A percentile compares a stretch with the other conserved stretches of the same genome.
Evolutionary conservation across 2,113 vertebrate genomes (phyloP).

Genomic region (Bucco capensis): DNA sequence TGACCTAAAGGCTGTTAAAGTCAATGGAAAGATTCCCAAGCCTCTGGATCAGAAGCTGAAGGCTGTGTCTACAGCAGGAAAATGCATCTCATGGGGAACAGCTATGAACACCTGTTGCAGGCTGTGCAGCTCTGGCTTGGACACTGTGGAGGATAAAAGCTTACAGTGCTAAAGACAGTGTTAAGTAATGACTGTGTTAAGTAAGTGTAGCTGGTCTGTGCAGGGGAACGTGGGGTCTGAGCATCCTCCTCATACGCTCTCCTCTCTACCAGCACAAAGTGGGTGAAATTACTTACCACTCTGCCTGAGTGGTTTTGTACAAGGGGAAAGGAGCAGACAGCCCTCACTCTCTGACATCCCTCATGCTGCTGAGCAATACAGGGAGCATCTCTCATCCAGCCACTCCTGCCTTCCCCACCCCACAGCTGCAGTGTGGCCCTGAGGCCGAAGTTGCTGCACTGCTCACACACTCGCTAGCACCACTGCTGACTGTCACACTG

Average conservation of each 20-base stretch:
- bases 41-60: neutral
- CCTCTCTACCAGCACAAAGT: neutral
- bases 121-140: neutral
- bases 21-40: fast-evolving
- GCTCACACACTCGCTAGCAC: neutral
- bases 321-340: neutral
- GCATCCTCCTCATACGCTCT: neutral
- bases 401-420: neutral
- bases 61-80: neutral
- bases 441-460: neutral
- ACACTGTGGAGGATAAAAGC: neutral
- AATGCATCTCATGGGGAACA: neutral
- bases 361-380: fast-evolving
- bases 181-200: neutral
- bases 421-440: fast-evolving
- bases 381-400: neutral
- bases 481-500: neutral
- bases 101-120: neutral
- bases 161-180: neutral
- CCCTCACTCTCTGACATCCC: too few relatives aligned
- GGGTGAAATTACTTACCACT: neutral
- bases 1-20: neutral
- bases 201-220: neutral
- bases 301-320: neutral
- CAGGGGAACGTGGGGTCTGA: neutral